Evolutionary conservation across 2,888 invertebrate species (phyloP).

Genomic region (Bruchidius siliquastri): DNA sequence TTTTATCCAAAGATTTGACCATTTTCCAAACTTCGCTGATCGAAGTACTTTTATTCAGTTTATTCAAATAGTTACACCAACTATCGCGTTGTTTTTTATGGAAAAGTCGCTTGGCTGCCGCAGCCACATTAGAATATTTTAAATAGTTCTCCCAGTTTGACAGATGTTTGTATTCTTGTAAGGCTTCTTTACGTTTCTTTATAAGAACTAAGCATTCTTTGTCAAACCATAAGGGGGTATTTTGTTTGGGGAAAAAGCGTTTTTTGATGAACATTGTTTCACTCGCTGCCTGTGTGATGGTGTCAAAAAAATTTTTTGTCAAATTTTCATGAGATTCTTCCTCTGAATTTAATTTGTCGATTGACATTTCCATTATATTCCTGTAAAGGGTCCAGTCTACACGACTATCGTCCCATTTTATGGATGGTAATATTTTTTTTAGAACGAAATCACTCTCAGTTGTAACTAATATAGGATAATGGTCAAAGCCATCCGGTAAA

Average conservation of each 20-base stretch:
- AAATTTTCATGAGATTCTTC: background rate
- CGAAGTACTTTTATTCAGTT: too few species aligned
- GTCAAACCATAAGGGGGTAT: too few species aligned
- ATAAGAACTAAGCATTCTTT: too few species aligned
- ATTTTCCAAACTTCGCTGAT: too few species aligned
- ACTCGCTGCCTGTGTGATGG: background rate
- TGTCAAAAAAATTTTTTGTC: background rate
- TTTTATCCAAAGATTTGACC: too few species aligned
- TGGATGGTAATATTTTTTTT: conserved; percentile 4
- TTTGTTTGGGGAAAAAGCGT: conserved; percentile 3
- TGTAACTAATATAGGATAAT: conserved; percentile 6
- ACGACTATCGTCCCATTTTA: conserved; percentile 5
- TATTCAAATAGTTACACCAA: too few species aligned
- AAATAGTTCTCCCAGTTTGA: too few species aligned
- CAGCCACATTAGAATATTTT: too few species aligned
- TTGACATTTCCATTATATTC: background rate
- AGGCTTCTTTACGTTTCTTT: too few species aligned
- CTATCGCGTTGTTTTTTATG: too few species aligned
- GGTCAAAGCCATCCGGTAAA: conserved; percentile 4
- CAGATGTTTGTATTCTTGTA: too few species aligned
- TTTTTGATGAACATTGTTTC: conserved; percentile 5
- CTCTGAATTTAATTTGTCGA: background rate
- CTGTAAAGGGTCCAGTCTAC: conserved; percentile 5
- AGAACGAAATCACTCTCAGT: background rate
- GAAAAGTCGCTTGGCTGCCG: too few species aligned